Evolutionary conservation across 37 sponge, comb jelly and placozoan genomes (phyloP).

Genomic region (Theonella swinhoei): DNA sequence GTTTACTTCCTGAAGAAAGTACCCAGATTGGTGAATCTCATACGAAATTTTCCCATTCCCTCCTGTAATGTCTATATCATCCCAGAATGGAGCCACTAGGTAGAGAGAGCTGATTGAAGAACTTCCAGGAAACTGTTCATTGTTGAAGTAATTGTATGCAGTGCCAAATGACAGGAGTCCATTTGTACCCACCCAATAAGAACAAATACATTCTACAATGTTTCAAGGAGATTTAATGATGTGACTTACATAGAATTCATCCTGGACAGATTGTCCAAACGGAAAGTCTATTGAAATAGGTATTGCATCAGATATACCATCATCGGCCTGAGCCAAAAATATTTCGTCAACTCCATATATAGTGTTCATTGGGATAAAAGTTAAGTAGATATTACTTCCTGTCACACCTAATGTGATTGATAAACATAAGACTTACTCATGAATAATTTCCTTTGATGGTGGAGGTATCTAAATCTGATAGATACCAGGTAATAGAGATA

Average conservation of each 20-base stretch:
- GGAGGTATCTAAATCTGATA: too few species aligned
- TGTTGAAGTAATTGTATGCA: not conserved
- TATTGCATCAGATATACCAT: not conserved
- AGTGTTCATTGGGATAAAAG: not conserved
- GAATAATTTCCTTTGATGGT: too few species aligned
- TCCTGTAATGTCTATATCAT: not conserved
- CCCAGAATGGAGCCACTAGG: not conserved
- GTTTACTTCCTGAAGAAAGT: not conserved
- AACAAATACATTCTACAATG: not conserved
- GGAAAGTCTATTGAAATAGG: not conserved
- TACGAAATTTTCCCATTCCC: not conserved
- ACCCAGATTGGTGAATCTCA: not conserved
- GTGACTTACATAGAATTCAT: constrained; percentile 11
- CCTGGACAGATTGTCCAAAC: constrained; percentile 6
- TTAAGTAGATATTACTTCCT: not conserved
- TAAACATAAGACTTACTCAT: too few species aligned
- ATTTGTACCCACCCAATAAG: constrained; percentile 5
- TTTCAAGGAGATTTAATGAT: not conserved
- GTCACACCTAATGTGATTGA: too few species aligned
- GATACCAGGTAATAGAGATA: too few species aligned
- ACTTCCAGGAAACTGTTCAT: not conserved
- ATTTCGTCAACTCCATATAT: not conserved
- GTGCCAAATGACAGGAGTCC: constrained; percentile 19
- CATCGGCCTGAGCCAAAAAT: not conserved
- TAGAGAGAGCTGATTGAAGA: not conserved